phyloP scores from a whole-genome alignment of 2,888 invertebrate species.

The Leptopilina drosophilae region DNA sequence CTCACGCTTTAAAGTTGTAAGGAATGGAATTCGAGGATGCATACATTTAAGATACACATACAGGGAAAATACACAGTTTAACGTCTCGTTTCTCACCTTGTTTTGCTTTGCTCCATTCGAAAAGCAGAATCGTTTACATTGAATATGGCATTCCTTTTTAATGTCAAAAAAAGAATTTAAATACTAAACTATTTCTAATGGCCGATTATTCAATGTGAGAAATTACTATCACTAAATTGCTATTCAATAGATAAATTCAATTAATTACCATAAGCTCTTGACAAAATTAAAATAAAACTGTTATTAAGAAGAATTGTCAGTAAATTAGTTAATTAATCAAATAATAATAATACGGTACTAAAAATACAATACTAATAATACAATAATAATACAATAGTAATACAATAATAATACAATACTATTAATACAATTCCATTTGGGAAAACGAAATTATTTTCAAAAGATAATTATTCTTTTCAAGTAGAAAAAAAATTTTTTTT shows the following conservation, averaged over 20 bases:
- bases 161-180: slow-evolving; percentile 16
- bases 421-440: too few species aligned
- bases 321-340: too few species aligned
- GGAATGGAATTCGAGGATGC: slow-evolving; percentile 34
- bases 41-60: slow-evolving; percentile 21
- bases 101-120: slow-evolving; percentile 13
- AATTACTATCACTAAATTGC: neutral
- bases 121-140: slow-evolving; percentile 3
- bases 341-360: too few species aligned
- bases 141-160: slow-evolving; percentile 5
- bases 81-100: slow-evolving; percentile 32
- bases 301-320: too few species aligned
- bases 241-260: neutral
- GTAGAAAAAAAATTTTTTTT: too few species aligned
- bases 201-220: neutral
- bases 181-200: neutral
- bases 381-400: too few species aligned
- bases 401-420: too few species aligned
- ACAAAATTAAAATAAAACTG: too few species aligned
- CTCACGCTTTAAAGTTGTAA: slow-evolving; percentile 13
- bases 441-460: too few species aligned
- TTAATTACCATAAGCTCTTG: too few species aligned
- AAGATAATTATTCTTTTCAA: too few species aligned
- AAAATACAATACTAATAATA: too few species aligned
- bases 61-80: slow-evolving; percentile 33